Evolutionary conservation across 2,888 invertebrate species (phyloP).

Genomic region (Diplolepis rosae): DNA sequence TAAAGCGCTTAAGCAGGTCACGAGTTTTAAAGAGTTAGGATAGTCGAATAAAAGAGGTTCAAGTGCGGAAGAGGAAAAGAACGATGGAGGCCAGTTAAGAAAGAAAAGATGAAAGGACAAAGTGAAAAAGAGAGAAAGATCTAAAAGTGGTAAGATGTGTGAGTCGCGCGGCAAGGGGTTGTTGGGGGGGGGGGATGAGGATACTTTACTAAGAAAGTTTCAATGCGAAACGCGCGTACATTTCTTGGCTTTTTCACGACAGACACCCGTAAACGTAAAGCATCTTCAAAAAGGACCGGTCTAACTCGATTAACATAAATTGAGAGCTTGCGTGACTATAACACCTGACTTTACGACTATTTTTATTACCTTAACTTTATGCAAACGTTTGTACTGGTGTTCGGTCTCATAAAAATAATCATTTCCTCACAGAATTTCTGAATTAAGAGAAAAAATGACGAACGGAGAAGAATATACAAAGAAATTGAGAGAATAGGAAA

Average conservation of each 20-base stretch:
- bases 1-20: constrained; percentile 29
- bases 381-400: constrained; percentile 51
- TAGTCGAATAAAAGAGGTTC: constrained; percentile 29
- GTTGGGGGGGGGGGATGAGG: too few species aligned
- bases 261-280: constrained; percentile 43
- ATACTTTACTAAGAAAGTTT: constrained; percentile 20
- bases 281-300: constrained; percentile 41
- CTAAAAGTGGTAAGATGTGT: background rate
- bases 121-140: constrained; percentile 22
- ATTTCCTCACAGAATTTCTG: constrained; percentile 7
- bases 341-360: constrained; percentile 67
- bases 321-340: constrained; percentile 59
- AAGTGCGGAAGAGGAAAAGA: constrained; percentile 20
- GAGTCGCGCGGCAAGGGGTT: constrained; percentile 5
- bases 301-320: constrained; percentile 65
- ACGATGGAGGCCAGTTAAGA: constrained; percentile 4
- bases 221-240: constrained; percentile 35
- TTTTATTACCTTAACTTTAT: constrained; percentile 63
- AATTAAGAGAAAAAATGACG: background rate
- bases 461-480: constrained; percentile 37
- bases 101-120: constrained; percentile 9
- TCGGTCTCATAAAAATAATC: constrained; percentile 22
- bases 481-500: constrained; percentile 40
- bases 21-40: constrained; percentile 29
- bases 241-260: constrained; percentile 39